Evolutionary conservation across 2,113 vertebrate genomes (phyloP), one percentile per base, ranked within the genome.

Genomic region (Passer domesticus): DNA sequence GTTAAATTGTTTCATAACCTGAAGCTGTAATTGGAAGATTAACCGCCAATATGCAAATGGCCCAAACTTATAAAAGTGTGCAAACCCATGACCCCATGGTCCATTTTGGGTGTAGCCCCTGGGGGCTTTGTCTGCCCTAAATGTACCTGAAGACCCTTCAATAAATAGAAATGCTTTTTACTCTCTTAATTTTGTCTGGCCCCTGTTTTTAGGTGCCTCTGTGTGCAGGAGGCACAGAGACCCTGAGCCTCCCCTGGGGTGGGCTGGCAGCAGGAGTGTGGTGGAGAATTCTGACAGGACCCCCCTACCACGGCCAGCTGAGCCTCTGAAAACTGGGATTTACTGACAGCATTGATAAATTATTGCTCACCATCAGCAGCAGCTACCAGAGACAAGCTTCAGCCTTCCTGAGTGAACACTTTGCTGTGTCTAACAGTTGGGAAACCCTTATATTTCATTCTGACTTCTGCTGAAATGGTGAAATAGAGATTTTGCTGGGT

Each of bases 91-190:
- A 13, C 10, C 10, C 35, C 35, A 37, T 11, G 0, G 13, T 21
- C 3, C 17, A 27, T 33, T 63, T 52, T 41, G 37, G 13, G 30
- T n/a, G 47, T 1, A 52, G 10, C 2, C 35, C 35, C 11, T 15
- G 13, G 13, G 15, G 8, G 10, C 4, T 63, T 17, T 3, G 0
- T 41, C 17, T 33, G 13, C 28, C 13, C 28, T 0, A 43, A 43
- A n/a, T 13, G 6, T 6, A 13, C 19, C 19, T 35, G 76, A 28
- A 53, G 24, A 1, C 11, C 4, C 11, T 43, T 28, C 11, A 43
- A 2, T 53, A 44, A 35, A 35, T 0, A 28, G 0, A 64, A 17
- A 13, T 13, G 75, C 11, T 17, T 44, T 63, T 53, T 30, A 43
- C 28, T 35, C 11, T 1, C 37, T 35, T 28, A 6, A 7, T 0